Conservation (phyloP, 2,797 vertebrate genomes). For the Chaunax sp. region DNA sequence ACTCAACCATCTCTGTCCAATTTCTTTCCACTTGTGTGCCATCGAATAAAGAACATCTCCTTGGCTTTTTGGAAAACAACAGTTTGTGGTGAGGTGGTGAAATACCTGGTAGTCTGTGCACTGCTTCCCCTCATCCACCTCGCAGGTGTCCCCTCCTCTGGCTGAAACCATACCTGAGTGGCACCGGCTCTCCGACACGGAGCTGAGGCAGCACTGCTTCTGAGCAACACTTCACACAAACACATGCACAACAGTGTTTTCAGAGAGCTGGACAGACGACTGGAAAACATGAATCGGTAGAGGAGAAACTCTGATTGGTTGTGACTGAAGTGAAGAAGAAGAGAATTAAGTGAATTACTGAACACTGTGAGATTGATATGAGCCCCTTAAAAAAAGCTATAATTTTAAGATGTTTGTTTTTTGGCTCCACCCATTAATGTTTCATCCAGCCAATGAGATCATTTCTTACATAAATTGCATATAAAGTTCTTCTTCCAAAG, state of each 20-base stretch:
- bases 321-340: background rate
- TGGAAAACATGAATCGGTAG: background rate
- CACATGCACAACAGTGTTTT: slow-evolving; percentile 4
- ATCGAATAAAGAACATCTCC: background rate
- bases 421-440: background rate
- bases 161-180: slow-evolving; percentile 87
- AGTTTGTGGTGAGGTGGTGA: background rate
- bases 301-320: too few species aligned
- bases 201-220: slow-evolving; percentile 90
- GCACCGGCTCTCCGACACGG: slow-evolving; percentile 88
- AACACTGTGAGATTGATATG: too few species aligned
- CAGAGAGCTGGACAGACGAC: background rate
- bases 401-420: background rate
- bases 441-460: fast-evolving
- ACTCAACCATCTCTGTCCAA: slow-evolving; percentile 1
- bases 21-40: too few species aligned
- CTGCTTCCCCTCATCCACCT: slow-evolving; percentile 69
- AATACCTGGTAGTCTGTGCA: slow-evolving; percentile 85
- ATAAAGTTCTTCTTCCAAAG: background rate
- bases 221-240: slow-evolving; percentile 84
- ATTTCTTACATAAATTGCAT: background rate
- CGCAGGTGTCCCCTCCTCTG: slow-evolving; percentile 85
- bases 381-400: too few species aligned
- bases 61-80: background rate
- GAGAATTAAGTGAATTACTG: too few species aligned